Evolutionary conservation across 2,888 invertebrate species (phyloP), one percentile per base, ranked within the genome.

Genomic region (Rugalucina vietnamica): DNA sequence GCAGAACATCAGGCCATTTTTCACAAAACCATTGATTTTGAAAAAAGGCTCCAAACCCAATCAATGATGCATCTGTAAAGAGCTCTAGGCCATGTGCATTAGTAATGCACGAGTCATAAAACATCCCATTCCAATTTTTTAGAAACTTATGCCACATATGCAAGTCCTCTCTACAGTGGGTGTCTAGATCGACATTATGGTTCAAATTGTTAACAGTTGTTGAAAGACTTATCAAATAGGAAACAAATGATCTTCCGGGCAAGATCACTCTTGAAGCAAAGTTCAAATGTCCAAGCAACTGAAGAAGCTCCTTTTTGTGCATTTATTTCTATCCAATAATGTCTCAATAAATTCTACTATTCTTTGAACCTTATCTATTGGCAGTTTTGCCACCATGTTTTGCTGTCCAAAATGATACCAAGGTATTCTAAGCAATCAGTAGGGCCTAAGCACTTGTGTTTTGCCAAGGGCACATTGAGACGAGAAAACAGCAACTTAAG

Each of bases 391-490:
- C 60, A 81, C 39, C 76, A 87, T 84, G 29, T 79, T 57, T 5
- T 57, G 49, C 86, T 76, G 73, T 89, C 88, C 10, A 88, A 50
- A 34, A 85, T 82, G 24, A 87, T n/a, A n/a, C n/a, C n/a, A 77
- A 88, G 54, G 49, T 81, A 88, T 49, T 81, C 81, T n/a, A 88
- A 27, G 18, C 24, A 18, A 4, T 70, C 54, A 0, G 72, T 39
- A 0, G 86, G 86, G 24, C 86, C 88, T 21, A 75, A 36, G 8
- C 83, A 82, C 37, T 88, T 85, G 14, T 84, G 74, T 18, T 71
- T 36, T 3, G 81, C 73, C 1, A 87, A 34, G 2, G 85, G 87
- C 32, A 89, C 76, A 29, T 77, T 74, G 1, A 89, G 74, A 8
- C 32, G 50, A 1, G 70, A 43, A 34, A 88, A 88, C 12, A 89